A percentile compares a stretch with the other conserved stretches of the same genome.
phyloP scores from a whole-genome alignment of 2,888 invertebrate species.

The Hirtodrosophila histrioides region DNA sequence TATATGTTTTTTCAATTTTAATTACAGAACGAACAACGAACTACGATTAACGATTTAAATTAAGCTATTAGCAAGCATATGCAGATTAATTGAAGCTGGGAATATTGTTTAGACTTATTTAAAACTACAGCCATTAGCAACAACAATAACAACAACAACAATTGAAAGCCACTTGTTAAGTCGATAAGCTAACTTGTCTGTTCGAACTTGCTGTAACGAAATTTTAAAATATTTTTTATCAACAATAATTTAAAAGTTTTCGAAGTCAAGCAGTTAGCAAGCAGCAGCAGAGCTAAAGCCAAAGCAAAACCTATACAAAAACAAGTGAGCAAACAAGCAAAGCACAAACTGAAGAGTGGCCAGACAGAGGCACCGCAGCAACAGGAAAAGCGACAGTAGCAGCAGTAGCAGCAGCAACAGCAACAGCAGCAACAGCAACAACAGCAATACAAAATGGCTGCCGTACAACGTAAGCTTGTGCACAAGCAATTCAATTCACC shows the following conservation, averaged over 20 bases:
- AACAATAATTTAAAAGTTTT: slow-evolving; percentile 78
- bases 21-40: slow-evolving; percentile 79
- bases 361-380: slow-evolving; percentile 8
- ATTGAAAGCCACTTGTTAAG: slow-evolving; percentile 39
- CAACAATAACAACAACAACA: slow-evolving; percentile 22
- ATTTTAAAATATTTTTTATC: slow-evolving; percentile 73
- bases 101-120: slow-evolving; percentile 44
- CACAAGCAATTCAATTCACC: slow-evolving; percentile 96
- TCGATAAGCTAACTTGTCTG: slow-evolving; percentile 45
- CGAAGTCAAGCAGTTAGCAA: slow-evolving; percentile 45
- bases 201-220: slow-evolving; percentile 23
- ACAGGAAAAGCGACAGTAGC: slow-evolving; percentile 13
- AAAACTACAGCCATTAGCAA: slow-evolving; percentile 19
- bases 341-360: slow-evolving; percentile 36
- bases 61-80: slow-evolving; percentile 49
- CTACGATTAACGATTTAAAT: slow-evolving; percentile 78
- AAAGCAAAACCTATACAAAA: slow-evolving; percentile 12
- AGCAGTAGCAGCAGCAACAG: slow-evolving; percentile 11
- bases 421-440: slow-evolving; percentile 18
- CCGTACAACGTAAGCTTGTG: slow-evolving; percentile 88
- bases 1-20: slow-evolving; percentile 47
- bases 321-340: slow-evolving; percentile 39
- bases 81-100: slow-evolving; percentile 55
- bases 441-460: slow-evolving; percentile 87
- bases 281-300: slow-evolving; percentile 6